phyloP scores from a whole-genome alignment of 2,113 vertebrate genomes.

The Pachyramphus minor region DNA sequence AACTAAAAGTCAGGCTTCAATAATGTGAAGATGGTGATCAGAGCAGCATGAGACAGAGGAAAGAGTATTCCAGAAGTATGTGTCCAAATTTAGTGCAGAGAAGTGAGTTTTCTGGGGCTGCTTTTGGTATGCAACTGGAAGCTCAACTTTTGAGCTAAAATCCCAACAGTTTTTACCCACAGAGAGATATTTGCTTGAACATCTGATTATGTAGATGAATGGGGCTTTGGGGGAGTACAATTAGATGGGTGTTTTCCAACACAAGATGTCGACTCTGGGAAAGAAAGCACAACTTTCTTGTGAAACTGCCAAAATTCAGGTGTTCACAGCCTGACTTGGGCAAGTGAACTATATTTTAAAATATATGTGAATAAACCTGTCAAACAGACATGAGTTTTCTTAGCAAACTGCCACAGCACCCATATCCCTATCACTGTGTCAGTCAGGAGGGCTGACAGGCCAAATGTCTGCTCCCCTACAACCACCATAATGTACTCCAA shows the following conservation, averaged over 20 bases:
- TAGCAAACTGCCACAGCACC: neutral
- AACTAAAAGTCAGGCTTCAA: slow-evolving; percentile 31
- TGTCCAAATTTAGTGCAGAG: neutral
- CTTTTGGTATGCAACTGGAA: neutral
- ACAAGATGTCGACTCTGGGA: neutral
- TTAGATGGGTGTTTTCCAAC: neutral
- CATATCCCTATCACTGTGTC: neutral
- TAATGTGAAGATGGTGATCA: slow-evolving; percentile 21
- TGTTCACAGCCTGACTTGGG: neutral
- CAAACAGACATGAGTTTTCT: neutral
- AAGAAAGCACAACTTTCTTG: neutral
- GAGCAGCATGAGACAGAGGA: slow-evolving; percentile 3
- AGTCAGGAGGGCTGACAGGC: neutral
- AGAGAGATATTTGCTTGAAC: neutral
- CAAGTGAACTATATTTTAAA: neutral
- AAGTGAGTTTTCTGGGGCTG: neutral
- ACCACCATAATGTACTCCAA: rapidly evolving
- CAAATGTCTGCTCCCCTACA: neutral
- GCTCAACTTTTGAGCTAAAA: neutral
- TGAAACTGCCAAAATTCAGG: neutral
- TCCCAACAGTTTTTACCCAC: neutral
- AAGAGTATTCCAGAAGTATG: neutral
- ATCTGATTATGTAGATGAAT: neutral
- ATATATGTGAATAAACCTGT: neutral
- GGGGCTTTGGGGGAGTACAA: neutral